phyloP scores from a whole-genome alignment of 2,797 vertebrate genomes.

The Sebastes matsubarae region DNA sequence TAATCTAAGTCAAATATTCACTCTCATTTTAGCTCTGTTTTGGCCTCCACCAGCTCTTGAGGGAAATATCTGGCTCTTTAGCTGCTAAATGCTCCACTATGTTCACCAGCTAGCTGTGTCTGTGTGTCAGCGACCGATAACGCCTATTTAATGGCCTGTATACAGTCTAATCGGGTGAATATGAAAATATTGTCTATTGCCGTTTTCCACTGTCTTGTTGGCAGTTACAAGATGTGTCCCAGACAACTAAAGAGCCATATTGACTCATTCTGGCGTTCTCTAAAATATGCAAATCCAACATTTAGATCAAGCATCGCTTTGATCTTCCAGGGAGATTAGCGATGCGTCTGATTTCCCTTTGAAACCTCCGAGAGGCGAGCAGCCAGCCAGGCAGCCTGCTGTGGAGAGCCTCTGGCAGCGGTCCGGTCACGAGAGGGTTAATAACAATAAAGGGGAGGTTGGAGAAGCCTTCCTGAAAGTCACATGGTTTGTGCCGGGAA shows the following conservation, averaged over 20 bases:
- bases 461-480: constrained; percentile 81
- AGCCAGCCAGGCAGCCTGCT: constrained; percentile 54
- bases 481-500: constrained; percentile 79
- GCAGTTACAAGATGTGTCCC: not conserved
- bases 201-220: not conserved
- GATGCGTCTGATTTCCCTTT: constrained; percentile 61
- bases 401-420: constrained; percentile 56
- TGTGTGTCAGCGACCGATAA: not conserved
- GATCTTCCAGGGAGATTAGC: constrained; percentile 68
- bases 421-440: constrained; percentile 74
- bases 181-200: not conserved
- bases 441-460: constrained; percentile 73
- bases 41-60: not conserved
- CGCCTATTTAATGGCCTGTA: too few relatives aligned
- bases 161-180: too few relatives aligned
- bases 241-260: constrained; percentile 7
- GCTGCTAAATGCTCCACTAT: not conserved
- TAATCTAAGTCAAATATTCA: not conserved
- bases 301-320: constrained; percentile 70
- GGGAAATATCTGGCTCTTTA: not conserved
- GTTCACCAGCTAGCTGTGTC: not conserved
- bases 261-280: constrained; percentile 33
- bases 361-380: constrained; percentile 53
- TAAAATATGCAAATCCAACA: constrained; percentile 69
- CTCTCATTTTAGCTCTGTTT: not conserved